Evolutionary conservation across 2,113 vertebrate genomes (phyloP), one percentile per base, ranked within the genome.

Genomic region (Prunella fulvescens): DNA sequence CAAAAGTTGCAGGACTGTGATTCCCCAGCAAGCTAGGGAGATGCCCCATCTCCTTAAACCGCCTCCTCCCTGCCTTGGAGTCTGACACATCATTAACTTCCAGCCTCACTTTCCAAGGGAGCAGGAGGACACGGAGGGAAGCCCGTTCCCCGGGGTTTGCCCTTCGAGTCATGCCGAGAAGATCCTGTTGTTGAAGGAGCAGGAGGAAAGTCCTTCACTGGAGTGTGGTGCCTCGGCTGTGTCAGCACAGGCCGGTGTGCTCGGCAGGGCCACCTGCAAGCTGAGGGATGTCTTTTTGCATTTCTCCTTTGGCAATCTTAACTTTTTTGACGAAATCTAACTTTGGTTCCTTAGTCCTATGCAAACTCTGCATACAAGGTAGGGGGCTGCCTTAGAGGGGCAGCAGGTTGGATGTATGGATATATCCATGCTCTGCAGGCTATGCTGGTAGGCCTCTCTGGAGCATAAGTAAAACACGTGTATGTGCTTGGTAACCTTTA

Each of bases 191-290:
- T 0, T 9, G 70, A 33, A 13, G 0, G 4, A 39, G 37, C 12
- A 7, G 26, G 18, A n/a, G 57, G 19, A 6, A 57, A 7, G 12
- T 7, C 25, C 47, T 62, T 50, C 33, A 8, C 44, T 8, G 44
- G 8, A 26, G 14, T 1, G 0, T 2, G 6, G 12, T 24, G 44
- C 35, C 23, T 39, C 0, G 0, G 19, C 40, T 18, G 3, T 1
- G 0, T 9, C 48, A 7, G 10, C 0, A 0, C 10, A 3, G 40
- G 4, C 10, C 1, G 0, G 9, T 3, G 5, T 1, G 31, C 50
- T 57, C 1, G 5, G 6, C 28, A 29, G 12, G 19, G 23, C 29
- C n/a, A 8, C 44, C 14, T 1, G 1, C 6, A 18, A 84, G 26
- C 25, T 39, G 29, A 31, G 22, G 5, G 40, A 35, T 6, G 20